Evolutionary conservation across 2,888 invertebrate species (phyloP).

Genomic region (Ypsolopha sequella): DNA sequence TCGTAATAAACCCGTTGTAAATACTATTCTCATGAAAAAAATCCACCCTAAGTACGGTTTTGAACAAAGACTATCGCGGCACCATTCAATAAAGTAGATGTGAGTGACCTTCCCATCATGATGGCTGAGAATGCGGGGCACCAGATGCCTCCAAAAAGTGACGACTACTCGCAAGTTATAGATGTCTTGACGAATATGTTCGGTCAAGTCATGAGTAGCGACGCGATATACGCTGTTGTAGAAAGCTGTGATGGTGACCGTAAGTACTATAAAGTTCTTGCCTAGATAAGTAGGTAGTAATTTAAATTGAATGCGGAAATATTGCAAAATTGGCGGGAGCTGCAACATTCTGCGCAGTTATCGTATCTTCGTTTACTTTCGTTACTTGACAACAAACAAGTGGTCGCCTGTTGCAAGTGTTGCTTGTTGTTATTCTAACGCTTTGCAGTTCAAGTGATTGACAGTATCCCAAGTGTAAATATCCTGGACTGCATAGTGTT

Average conservation of each 20-base stretch:
- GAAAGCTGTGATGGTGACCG: slow-evolving; percentile 48
- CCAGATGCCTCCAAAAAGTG: too few species aligned
- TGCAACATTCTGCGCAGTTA: too few species aligned
- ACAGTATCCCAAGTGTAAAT: too few species aligned
- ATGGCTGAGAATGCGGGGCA: neutral
- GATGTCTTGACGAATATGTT: slow-evolving; percentile 41
- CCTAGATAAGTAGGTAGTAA: neutral
- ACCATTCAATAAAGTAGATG: neutral
- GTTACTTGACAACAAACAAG: too few species aligned
- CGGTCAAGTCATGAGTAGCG: slow-evolving; percentile 31
- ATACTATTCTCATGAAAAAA: neutral
- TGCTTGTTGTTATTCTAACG: too few species aligned
- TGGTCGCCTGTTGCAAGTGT: too few species aligned
- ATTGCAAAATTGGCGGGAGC: too few species aligned
- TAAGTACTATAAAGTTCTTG: slow-evolving; percentile 28
- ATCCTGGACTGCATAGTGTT: too few species aligned
- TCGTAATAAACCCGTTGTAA: too few species aligned
- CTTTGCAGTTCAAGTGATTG: too few species aligned
- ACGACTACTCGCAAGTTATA: slow-evolving; percentile 23
- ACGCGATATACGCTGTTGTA: slow-evolving; percentile 39
- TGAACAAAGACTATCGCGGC: neutral
- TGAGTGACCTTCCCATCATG: neutral
- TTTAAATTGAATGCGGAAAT: too few species aligned
- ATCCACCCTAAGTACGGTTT: neutral
- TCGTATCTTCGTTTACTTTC: too few species aligned